Evolutionary conservation across 2,888 invertebrate genomes (phyloP).

Genomic region (Drosophila falleni): DNA sequence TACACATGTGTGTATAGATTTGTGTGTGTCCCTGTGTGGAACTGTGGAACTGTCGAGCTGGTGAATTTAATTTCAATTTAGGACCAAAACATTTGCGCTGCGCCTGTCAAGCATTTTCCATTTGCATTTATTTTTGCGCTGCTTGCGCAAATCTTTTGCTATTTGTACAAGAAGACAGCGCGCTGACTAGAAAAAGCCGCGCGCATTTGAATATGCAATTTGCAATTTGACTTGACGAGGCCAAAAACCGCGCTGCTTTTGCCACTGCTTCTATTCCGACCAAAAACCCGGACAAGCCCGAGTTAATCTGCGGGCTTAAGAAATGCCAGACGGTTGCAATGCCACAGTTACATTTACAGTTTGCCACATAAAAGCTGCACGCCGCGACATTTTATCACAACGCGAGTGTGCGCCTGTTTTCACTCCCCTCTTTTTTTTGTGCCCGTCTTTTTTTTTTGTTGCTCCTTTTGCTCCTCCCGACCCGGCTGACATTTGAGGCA

Average conservation of each 20-base stretch:
- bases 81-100: conserved; percentile 70
- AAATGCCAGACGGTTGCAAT: conserved; percentile 64
- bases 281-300: conserved; percentile 31
- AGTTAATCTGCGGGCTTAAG: conserved; percentile 79
- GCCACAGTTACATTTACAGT: conserved; percentile 31
- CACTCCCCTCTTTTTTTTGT: conserved; percentile 9
- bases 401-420: conserved; percentile 24
- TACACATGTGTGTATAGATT: conserved; percentile 31
- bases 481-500: conserved; percentile 74
- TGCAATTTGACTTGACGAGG: conserved; percentile 81
- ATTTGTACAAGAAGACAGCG: conserved; percentile 79
- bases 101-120: conserved; percentile 65
- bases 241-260: conserved; percentile 63
- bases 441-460: conserved; percentile 24
- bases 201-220: conserved; percentile 81
- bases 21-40: conserved; percentile 28
- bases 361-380: conserved; percentile 64
- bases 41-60: conserved; percentile 12
- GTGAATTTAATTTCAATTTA: conserved; percentile 75
- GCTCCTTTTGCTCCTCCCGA: conserved; percentile 27
- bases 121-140: conserved; percentile 77
- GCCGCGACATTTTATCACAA: conserved; percentile 75
- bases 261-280: conserved; percentile 23
- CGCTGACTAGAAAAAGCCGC: conserved; percentile 76
- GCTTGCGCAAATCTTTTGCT: conserved; percentile 78